Conservation (phyloP, 2,797 vertebrate genomes). For the Enteromius treurensis region DNA sequence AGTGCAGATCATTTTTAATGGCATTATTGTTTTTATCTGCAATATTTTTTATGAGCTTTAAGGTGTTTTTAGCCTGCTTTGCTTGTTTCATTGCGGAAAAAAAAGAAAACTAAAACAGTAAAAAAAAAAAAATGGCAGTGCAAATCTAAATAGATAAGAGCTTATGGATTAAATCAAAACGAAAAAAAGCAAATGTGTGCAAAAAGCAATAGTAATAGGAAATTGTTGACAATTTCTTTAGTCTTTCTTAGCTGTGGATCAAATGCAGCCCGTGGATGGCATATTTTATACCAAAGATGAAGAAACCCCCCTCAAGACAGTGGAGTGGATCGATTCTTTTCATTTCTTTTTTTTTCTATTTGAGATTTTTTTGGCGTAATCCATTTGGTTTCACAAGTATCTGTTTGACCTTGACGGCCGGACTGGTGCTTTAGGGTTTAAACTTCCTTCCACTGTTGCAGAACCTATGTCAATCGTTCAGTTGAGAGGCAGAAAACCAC, state of each 20-base stretch:
- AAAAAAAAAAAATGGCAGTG: slow-evolving; percentile 62
- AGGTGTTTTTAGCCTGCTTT: slow-evolving; percentile 92
- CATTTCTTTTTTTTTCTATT: slow-evolving; percentile 62
- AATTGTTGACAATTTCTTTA: slow-evolving; percentile 98
- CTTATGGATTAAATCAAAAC: slow-evolving; percentile 81
- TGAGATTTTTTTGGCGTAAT: slow-evolving; percentile 60
- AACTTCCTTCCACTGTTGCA: slow-evolving; percentile 86
- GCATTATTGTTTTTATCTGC: slow-evolving; percentile 90
- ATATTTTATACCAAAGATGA: slow-evolving; percentile 99
- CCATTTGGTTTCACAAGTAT: slow-evolving; percentile 68
- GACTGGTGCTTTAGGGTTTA: slow-evolving; percentile 83
- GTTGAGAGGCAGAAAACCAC: slow-evolving; percentile 42
- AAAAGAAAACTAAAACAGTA: slow-evolving; percentile 64
- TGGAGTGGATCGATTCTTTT: slow-evolving; percentile 83
- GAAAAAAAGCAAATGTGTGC: slow-evolving; percentile 74
- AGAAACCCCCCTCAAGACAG: slow-evolving; percentile 86
- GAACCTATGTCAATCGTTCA: slow-evolving; percentile 54
- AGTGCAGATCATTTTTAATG: slow-evolving; percentile 84
- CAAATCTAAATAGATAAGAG: slow-evolving; percentile 80
- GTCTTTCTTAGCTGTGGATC: slow-evolving; percentile 96
- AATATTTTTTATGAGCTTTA: slow-evolving; percentile 91
- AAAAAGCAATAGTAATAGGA: slow-evolving; percentile 98
- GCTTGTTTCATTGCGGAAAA: slow-evolving; percentile 93
- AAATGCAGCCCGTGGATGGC: slow-evolving; percentile 94
- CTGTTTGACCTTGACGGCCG: slow-evolving; percentile 87